Conservation (phyloP, 2,888 invertebrate genomes). For the Agrotis segetum region DNA sequence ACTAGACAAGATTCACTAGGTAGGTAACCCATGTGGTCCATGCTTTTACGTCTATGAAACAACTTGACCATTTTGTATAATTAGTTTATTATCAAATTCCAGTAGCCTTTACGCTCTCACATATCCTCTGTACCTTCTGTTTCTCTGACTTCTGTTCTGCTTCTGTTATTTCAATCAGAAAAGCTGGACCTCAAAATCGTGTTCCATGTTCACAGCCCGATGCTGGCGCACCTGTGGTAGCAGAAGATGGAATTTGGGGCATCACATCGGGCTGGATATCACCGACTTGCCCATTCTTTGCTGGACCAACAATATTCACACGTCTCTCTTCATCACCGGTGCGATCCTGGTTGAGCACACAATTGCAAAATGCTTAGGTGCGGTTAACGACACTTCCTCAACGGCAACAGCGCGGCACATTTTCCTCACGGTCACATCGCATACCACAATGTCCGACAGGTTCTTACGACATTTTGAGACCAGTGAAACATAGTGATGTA, state of each 20-base stretch:
- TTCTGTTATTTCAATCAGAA: not conserved
- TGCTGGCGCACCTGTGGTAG: slow-evolving; percentile 83
- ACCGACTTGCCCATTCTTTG: slow-evolving; percentile 59
- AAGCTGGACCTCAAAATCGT: not conserved
- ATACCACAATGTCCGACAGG: slow-evolving; percentile 35
- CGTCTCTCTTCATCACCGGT: slow-evolving; percentile 72
- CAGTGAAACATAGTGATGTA: slow-evolving; percentile 57
- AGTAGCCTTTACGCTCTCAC: no score
- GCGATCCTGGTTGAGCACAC: slow-evolving; percentile 74
- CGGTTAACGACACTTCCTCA: slow-evolving; percentile 41
- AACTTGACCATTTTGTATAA: no score
- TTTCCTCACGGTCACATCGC: not conserved
- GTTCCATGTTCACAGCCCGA: slow-evolving; percentile 77
- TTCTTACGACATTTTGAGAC: slow-evolving; percentile 60
- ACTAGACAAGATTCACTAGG: no score
- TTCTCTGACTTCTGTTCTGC: not conserved
- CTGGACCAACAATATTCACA: slow-evolving; percentile 80
- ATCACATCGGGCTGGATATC: slow-evolving; percentile 84
- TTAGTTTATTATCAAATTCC: no score
- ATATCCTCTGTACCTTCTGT: no score
- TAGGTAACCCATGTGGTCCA: no score
- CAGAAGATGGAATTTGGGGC: slow-evolving; percentile 83
- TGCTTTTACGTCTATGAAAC: no score
- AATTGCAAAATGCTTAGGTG: slow-evolving; percentile 51
- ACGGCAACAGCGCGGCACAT: not conserved